Percentiles rank a stretch among this genome's conserved stretches.
These are phyloP conservation scores for Candoia aspera DNA, from an alignment of 2,113 vertebrate genomes.

Conservation along the genomic window DNA sequence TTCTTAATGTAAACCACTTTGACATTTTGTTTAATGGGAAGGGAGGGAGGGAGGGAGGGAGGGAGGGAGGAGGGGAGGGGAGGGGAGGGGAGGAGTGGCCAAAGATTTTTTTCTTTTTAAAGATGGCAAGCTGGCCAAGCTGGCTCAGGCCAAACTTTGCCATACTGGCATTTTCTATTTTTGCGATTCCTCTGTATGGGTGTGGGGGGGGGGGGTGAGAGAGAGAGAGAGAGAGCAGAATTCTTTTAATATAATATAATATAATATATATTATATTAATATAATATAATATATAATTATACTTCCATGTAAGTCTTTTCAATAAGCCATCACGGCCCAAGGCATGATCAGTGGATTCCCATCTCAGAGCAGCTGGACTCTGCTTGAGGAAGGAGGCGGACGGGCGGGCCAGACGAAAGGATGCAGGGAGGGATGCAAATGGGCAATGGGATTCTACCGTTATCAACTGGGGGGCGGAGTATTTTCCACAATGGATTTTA, in stretches of 20 bases:
- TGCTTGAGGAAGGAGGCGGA: not conserved
- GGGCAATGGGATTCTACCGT: not conserved
- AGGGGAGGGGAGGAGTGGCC: too few relatives aligned
- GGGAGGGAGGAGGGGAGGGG: too few relatives aligned
- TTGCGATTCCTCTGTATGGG: not conserved
- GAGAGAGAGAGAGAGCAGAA: too few relatives aligned
- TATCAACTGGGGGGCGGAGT: not conserved
- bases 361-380: not conserved
- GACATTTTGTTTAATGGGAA: too few relatives aligned
- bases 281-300: not conserved
- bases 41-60: too few relatives aligned
- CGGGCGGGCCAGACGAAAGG: not conserved
- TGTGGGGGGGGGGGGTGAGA: too few relatives aligned
- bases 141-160: not conserved
- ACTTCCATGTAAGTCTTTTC: not conserved
- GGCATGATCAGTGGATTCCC: not conserved
- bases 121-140: not conserved
- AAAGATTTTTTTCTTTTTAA: too few relatives aligned
- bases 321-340: not conserved
- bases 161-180: not conserved
- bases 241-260: not conserved
- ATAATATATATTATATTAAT: not conserved
- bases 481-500: too few relatives aligned
- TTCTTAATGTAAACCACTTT: too few relatives aligned
- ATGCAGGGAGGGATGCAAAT: not conserved